Evolutionary conservation across 2,797 vertebrate species (phyloP), one percentile per base, ranked within the genome.

Genomic region (Argyrosomus regius): DNA sequence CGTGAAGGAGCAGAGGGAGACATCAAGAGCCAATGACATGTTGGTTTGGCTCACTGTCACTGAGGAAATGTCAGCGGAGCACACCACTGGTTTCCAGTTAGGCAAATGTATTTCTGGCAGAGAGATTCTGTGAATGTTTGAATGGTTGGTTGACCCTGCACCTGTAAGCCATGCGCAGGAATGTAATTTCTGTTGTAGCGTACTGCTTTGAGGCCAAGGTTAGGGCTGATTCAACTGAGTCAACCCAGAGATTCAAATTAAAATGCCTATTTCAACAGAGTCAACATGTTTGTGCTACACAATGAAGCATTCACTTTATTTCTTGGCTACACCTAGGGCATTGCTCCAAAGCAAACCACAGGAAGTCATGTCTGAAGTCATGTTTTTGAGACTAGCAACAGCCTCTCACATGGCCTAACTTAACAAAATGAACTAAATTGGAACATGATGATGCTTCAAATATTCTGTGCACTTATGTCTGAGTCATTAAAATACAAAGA

Each of bases 41-140:
- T 80, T 77, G 91, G 18, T 88, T 85, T 93, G 92, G 93, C 91
- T 80, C 69, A 11, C 57, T 81, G 83, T 90, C 90, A 81, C 80
- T 49, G 73, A 84, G 73, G 67, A 95, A 94, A 95, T 94, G 94
- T 93, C 94, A 94, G 82, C 77, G 39, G 22, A 81, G 85, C 66
- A 62, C 64, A 74, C 28, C 71, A 54, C 81, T 60, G 63, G 53
- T 62, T 87, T 88, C 77, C 86, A 82, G 76, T 70, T 57, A 84
- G 75, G 70, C 53, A 80, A 89, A 83, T 35, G 64, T 54, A 64
- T 70, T 68, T 45, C 62, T 81, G 79, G 87, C 82, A 82, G 72
- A 57, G 72, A 17, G 26, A 63, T 57, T 78, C 18, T 43, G 68
- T 60, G 61, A 79, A 61, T 46, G 81, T 80, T 17, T 83, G 68